Evolutionary conservation across 2,888 invertebrate genomes (phyloP), one percentile per base, ranked within the genome.

Genomic region (Cosmopolites sordidus): DNA sequence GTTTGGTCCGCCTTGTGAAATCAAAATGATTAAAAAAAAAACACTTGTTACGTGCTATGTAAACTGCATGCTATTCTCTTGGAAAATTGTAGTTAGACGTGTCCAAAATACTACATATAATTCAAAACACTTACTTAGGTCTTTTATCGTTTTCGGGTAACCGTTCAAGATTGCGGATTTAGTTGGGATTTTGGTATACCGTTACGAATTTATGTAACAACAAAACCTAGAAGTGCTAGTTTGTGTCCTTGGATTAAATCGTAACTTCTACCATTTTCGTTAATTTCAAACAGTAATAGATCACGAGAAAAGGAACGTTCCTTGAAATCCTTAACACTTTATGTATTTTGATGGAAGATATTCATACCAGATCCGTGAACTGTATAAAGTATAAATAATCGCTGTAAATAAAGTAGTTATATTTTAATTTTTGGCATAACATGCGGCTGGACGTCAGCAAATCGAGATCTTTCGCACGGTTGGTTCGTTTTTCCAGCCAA

Each of bases 1-100:
- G 1, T 52, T 46, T 53, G 56, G 52, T 53, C 52, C 44, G 49
- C 16, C 37, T 50, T 52, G 56, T 53, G 37, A 46, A 52, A 53
- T 47, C 45, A 48, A 51, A 33, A 33, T 33, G 22, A 22, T 22
- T n/a, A n/a, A n/a, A n/a, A 22, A 33, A 48, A 48, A 43, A 43
- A 46, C 46, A 47, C 55, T 56, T 51, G 56, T 56, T 56, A 56
- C 72, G 69, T 73, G 73, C 73, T 69, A 66, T 72, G 71, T 73
- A 73, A 63, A 71, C 51, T 71, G 73, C 73, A 72, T 73, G 72
- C 67, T 45, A 51, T 51, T 65, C 64, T 66, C 70, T 68, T 67
- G 58, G 62, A 63, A 65, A n/a, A 62, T 57, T 62, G 69, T 72
- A 73, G 72, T 61, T 73, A 73, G 73, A 64, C 69, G 70, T 72